Evolutionary conservation across 2,888 invertebrate genomes (phyloP).

Genomic region (Synergus laeviventris): DNA sequence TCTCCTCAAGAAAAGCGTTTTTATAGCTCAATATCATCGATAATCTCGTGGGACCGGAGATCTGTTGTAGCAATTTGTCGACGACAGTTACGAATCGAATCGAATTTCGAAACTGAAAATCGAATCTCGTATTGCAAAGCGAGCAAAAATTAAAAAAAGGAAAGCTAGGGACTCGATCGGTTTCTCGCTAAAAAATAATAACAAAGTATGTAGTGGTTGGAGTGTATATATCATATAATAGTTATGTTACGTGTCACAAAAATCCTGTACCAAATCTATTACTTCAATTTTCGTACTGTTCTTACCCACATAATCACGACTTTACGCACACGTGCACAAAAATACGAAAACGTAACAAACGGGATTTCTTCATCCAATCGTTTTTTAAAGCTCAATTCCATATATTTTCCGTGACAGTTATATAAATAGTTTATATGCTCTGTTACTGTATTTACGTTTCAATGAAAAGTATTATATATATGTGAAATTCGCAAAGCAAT

Average conservation of each 20-base stretch:
- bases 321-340: constrained; percentile 15
- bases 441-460: constrained; percentile 2
- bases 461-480: background rate
- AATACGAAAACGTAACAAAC: constrained; percentile 6
- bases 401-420: constrained; percentile 19
- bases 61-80: constrained; percentile 57
- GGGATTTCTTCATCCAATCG: background rate
- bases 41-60: constrained; percentile 56
- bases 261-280: background rate
- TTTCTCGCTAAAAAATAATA: constrained; percentile 12
- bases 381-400: constrained; percentile 35
- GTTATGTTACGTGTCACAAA: constrained; percentile 28
- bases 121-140: constrained; percentile 20
- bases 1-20: constrained; percentile 28
- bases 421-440: constrained; percentile 22
- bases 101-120: constrained; percentile 27
- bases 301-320: background rate
- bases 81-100: constrained; percentile 57
- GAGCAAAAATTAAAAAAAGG: background rate
- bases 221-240: constrained; percentile 40
- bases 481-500: background rate
- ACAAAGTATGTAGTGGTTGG: constrained; percentile 32
- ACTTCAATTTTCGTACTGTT: background rate
- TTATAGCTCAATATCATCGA: constrained; percentile 49
- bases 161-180: constrained; percentile 27